These are phyloP conservation scores for Acronicta psi DNA, from an alignment of 2,888 invertebrate species.

Conservation along the genomic window DNA sequence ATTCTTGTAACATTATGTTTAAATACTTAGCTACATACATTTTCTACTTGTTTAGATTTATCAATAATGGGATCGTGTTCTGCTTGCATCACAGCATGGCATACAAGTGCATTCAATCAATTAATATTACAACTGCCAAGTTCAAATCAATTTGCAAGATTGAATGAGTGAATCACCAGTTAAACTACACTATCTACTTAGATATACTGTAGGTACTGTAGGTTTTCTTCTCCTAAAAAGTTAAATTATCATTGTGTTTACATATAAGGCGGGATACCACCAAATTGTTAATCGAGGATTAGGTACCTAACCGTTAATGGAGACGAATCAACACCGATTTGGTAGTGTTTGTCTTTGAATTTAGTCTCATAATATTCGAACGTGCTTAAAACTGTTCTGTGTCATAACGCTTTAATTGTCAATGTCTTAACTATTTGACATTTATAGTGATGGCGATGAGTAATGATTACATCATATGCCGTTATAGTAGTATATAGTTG, in stretches of 20 bases:
- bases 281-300: too few relatives aligned
- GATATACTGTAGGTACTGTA: slow-evolving; percentile 10
- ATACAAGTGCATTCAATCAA: slow-evolving; percentile 54
- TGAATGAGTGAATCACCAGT: slow-evolving; percentile 64
- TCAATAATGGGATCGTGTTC: slow-evolving; percentile 21
- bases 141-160: slow-evolving; percentile 75
- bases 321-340: too few relatives aligned
- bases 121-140: slow-evolving; percentile 64
- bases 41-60: not conserved
- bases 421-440: too few relatives aligned
- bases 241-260: too few relatives aligned
- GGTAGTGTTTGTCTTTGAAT: too few relatives aligned
- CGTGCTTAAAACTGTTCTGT: too few relatives aligned
- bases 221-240: too few relatives aligned
- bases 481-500: not conserved
- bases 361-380: too few relatives aligned
- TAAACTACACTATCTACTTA: slow-evolving; percentile 2
- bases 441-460: slow-evolving; percentile 8
- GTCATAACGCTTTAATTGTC: too few relatives aligned
- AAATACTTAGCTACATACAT: not conserved
- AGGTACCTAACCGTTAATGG: too few relatives aligned
- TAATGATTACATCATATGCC: slow-evolving; percentile 23
- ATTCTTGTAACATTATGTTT: too few relatives aligned
- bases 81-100: slow-evolving; percentile 16
- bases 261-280: too few relatives aligned